Conservation (phyloP, 2,113 vertebrate genomes). For the Megaceryle maxima region DNA sequence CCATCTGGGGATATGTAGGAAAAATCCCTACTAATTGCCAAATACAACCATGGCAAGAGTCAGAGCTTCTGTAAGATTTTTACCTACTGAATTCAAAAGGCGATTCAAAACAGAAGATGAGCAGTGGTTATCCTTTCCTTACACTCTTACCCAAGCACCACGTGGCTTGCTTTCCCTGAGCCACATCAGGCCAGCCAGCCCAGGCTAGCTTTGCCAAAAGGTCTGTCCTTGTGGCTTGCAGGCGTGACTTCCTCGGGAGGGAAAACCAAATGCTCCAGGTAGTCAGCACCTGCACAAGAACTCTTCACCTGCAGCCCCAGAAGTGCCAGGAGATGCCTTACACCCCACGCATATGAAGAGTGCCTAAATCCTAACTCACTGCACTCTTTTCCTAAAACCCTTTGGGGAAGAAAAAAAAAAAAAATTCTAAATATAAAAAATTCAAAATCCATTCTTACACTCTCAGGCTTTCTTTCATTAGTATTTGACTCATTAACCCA, state of each 20-base stretch:
- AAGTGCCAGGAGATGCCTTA: background rate
- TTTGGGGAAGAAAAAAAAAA: too few species aligned
- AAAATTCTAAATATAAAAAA: background rate
- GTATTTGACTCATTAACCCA: background rate
- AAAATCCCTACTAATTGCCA: background rate
- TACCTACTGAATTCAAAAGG: background rate
- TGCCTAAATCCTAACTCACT: background rate
- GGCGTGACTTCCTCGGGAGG: background rate
- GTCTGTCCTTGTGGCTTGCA: background rate
- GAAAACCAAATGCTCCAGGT: background rate
- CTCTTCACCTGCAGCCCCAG: background rate
- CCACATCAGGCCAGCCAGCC: background rate
- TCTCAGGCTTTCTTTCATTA: background rate
- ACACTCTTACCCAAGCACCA: background rate
- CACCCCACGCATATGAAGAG: rapidly evolving
- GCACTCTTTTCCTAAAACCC: background rate
- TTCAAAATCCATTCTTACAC: background rate
- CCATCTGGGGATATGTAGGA: background rate
- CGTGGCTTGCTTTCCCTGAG: background rate
- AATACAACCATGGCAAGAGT: rapidly evolving
- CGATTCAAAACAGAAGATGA: background rate
- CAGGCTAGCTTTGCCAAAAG: background rate
- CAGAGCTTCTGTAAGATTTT: background rate
- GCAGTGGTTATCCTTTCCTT: background rate
- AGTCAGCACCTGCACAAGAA: background rate